phyloP scores from a whole-genome alignment of 2,888 invertebrate species.

The Drosophila leonis region DNA sequence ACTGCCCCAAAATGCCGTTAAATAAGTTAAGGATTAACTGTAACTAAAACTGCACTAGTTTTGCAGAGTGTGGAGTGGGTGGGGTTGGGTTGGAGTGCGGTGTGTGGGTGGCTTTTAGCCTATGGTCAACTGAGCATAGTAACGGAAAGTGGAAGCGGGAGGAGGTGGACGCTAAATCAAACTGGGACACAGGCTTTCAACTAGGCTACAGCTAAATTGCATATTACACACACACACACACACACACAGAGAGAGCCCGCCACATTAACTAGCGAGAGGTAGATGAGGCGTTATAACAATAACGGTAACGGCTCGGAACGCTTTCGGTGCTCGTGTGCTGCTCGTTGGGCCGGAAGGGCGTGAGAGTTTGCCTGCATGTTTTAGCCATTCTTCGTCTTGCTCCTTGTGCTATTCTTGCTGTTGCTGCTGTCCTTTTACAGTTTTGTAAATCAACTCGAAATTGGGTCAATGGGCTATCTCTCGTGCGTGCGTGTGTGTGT shows the following conservation, averaged over 20 bases:
- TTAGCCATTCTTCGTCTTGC: constrained; percentile 21
- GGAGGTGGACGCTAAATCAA: constrained; percentile 33
- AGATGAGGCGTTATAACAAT: constrained; percentile 23
- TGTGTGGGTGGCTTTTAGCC: background rate
- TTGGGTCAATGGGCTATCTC: constrained; percentile 84
- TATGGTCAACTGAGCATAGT: background rate
- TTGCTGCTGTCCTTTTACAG: constrained; percentile 46
- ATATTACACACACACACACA: constrained; percentile 17
- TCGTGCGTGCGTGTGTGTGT: constrained; percentile 24
- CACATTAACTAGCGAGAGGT: background rate
- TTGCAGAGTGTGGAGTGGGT: background rate
- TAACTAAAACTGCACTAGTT: constrained; percentile 3
- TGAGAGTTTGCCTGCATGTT: constrained; percentile 41
- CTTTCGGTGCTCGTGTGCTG: constrained; percentile 20
- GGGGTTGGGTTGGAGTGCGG: fast-evolving
- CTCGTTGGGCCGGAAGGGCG: constrained; percentile 51
- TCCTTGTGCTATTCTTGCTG: constrained; percentile 12
- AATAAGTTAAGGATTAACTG: background rate
- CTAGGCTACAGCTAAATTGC: constrained; percentile 54
- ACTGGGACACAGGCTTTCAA: constrained; percentile 45
- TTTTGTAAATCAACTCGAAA: constrained; percentile 79
- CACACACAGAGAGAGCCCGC: background rate
- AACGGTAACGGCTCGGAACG: constrained; percentile 50
- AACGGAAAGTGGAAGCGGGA: too few relatives aligned
- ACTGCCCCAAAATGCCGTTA: background rate